phyloP scores from a whole-genome alignment of 2,888 invertebrate species.

The Drosophila birchii region DNA sequence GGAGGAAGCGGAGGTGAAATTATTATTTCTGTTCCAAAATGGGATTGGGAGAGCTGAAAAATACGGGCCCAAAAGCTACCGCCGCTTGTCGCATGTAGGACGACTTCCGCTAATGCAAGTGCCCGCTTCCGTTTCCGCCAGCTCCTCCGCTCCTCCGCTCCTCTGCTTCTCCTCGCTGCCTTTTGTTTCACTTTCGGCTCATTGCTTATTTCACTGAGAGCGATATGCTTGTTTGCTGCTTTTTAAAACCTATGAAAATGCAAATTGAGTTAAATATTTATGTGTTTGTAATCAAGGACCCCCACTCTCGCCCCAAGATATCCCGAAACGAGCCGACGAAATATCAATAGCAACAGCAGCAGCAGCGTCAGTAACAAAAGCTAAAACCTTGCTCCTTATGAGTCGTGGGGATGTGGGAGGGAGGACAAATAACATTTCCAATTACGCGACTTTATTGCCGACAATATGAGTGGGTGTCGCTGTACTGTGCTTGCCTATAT shows the following conservation, averaged over 20 bases:
- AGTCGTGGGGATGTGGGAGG: not conserved
- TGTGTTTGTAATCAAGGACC: constrained; percentile 54
- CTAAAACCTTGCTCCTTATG: constrained; percentile 14
- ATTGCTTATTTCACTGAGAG: constrained; percentile 35
- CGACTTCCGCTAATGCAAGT: constrained; percentile 64
- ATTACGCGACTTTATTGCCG: constrained; percentile 47
- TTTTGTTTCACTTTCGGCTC: constrained; percentile 52
- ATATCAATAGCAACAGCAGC: constrained; percentile 15
- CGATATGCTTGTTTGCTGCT: constrained; percentile 22
- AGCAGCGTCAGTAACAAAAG: constrained; percentile 20
- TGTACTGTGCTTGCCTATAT: not conserved
- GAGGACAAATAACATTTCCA: constrained; percentile 31
- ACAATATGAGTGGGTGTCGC: constrained; percentile 25
- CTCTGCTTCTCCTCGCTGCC: not conserved
- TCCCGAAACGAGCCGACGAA: constrained; percentile 7
- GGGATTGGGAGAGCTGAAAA: not conserved
- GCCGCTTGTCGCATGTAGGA: constrained; percentile 47
- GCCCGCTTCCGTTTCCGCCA: constrained; percentile 61
- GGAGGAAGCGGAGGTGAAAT: constrained; percentile 14
- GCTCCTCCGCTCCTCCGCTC: not conserved
- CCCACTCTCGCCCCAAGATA: not conserved
- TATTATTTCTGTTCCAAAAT: constrained; percentile 37
- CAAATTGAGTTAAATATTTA: constrained; percentile 64
- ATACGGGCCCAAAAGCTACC: constrained; percentile 9
- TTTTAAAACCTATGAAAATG: constrained; percentile 61